Base-by-base conservation (phyloP, 1,140 invertebrate genomes). In the Pseudachorutes palmiensis region DNA sequence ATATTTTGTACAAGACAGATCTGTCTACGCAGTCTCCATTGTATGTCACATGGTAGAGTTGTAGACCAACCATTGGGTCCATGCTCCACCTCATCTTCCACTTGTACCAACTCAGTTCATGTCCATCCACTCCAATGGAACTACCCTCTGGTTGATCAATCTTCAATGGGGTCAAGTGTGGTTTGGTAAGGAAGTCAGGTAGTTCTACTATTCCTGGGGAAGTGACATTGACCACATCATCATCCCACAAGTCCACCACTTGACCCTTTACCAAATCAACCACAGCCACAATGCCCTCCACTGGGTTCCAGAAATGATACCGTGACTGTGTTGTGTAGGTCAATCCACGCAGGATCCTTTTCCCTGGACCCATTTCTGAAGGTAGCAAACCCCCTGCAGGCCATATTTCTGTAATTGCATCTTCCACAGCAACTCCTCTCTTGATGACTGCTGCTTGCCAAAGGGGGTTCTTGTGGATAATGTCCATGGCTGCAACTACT, bases 31-130 rank as follows among this genome's bases (percentile, higher is more conserved):
- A 45, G 36, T 45, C 36, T 45, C 36, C 36, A 45, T 45, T 45
- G 36, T 45, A 45, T 12, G 9, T 45, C 9, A 45, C 36, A 29
- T 62, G 60, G 31, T 12, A 32, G 31, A 62, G 24, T 26, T 30
- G 24, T 9, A 62, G 60, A 29, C 60, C 60, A 14, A 9, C 16
- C 3, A 26, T 26, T 9, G 60, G 31, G 31, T 62, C 19, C 16
- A 62, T n/a, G 60, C 28, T 31, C 5, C 22, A 58, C 5, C 55
- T 5, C n/a, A 58, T 22, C 9, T 22, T 9, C 55, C 55, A 58
- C 55, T 58, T 58, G 55, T 58, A 58, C 55, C 55, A 58, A 22
- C n/a, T 29, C n/a, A 58, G 24, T 24, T 29, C 55, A 9, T 58
- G 55, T 9, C 55, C 55, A 24, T 58, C 24, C 24, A 58, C 55